A percentile compares a stretch with the other conserved stretches of the same genome.
Evolutionary conservation across 37 sponge, comb jelly and placozoan genomes (phyloP).

Genomic region (Aplysina aerophoba): DNA sequence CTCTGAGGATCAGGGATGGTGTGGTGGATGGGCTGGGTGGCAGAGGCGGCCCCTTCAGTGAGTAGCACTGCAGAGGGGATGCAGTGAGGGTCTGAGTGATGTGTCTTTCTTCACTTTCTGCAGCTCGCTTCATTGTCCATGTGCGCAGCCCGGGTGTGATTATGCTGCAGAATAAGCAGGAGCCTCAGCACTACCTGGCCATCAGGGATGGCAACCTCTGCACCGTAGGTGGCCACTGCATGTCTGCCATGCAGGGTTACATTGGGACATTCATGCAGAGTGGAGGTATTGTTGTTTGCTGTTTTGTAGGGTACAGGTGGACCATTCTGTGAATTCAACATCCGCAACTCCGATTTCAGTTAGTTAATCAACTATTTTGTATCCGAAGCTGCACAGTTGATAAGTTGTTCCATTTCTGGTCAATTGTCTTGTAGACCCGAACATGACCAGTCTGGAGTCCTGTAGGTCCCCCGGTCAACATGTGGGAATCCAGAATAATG

Average conservation of each 20-base stretch:
- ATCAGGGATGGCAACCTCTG: constrained; percentile 46
- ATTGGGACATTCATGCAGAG: too few relatives aligned
- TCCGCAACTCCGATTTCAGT: too few relatives aligned
- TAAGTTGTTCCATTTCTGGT: too few relatives aligned
- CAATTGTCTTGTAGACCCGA: too few relatives aligned
- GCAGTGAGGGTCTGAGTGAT: background rate
- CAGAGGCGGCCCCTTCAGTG: too few relatives aligned
- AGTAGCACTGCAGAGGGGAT: background rate
- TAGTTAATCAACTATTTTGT: too few relatives aligned
- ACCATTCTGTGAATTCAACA: too few relatives aligned
- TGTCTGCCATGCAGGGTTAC: too few relatives aligned
- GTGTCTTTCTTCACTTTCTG: background rate
- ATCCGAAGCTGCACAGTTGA: too few relatives aligned
- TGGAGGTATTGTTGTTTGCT: too few relatives aligned
- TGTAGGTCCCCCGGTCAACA: background rate
- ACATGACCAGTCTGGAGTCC: background rate
- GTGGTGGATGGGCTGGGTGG: background rate
- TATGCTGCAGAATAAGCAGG: constrained; percentile 56
- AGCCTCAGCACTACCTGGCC: constrained; percentile 40
- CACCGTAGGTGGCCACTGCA: constrained; percentile 28
- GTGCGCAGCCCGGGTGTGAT: constrained; percentile 53
- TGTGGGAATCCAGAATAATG: constrained; percentile 13
- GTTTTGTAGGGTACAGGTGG: too few relatives aligned
- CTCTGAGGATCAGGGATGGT: background rate
- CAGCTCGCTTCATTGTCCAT: constrained; percentile 65